Evolutionary conservation across 1,140 invertebrate genomes (phyloP), one percentile per base, ranked within the genome.

Genomic region (Heliconius hewitsoni): DNA sequence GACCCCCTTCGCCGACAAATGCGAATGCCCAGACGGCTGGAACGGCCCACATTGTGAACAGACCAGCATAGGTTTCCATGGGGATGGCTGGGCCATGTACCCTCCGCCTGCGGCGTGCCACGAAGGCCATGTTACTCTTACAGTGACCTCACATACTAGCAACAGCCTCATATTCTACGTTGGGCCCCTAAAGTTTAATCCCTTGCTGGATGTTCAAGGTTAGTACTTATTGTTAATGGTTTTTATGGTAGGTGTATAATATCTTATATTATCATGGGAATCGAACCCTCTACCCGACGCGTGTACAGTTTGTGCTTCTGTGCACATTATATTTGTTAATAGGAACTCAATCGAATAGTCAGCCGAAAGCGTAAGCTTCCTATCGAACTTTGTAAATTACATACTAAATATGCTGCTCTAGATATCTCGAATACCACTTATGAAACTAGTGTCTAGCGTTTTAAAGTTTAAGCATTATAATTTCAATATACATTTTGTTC

Each of bases 31-130:
- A 30, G 95, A 95, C 27, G 97, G 97, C 1, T 97, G 96, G 82
- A 96, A 97, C 77, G 99, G 98, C 0, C 98, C 98, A 0, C 96
- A 97, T 71, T 99, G 99, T 91, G 98, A 99, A 94, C 96, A 97
- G 77, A 96, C 98, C 0, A 96, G 96, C 1, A 97, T 99, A 81
- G 97, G 97, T 60, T 99, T 99, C 94, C 95, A 96, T 72, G 98
- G 98, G 37, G 96, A 97, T 85, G 97, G 98, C 2, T 98, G 97
- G 96, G 98, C 98, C 1, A 96, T 99, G 94, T 99, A 98, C 95
- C 96, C 97, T 0, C 95, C 98, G 0, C 96, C 98, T 18, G 95
- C 97, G 37, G 95, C 97, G 1, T 98, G 97, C 87, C 96, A 97
- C 74, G 97, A 97, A 77, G 97, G 96, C 73, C 96, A 95, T 85